Base-by-base conservation (phyloP, 2,888 invertebrate species). In the Standfussiana lucernea region DNA sequence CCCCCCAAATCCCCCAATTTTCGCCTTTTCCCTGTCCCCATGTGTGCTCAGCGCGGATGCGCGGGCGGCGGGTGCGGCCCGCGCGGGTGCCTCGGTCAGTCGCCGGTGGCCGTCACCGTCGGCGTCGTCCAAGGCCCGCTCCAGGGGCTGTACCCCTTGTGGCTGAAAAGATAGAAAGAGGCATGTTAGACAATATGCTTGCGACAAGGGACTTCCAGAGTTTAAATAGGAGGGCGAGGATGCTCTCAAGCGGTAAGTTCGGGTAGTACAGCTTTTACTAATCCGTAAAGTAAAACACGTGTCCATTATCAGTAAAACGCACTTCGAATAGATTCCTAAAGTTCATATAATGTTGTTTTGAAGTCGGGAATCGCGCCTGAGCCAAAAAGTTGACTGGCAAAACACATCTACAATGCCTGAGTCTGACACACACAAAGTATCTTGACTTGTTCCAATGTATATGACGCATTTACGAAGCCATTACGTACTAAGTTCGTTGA, bases 141-240 rank as follows among this genome's bases (percentile, higher is more conserved):
- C 97, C 97, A 97, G 71, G 97, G 97, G 92, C 96, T 97, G 96
- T 97, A 97, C 90, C 96, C 96, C 92, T 97, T 97, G 91, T 97
- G 97, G 90, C 97, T 97, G 97, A 71, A 95, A 95, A 93, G 83
- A 93, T 80, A 87, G 88, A 86, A 88, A 87, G 83, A 50, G 0
- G 1, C 28, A 40, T 6, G 83, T 88, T 85, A 89, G 78, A 66
- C n/a, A 74, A 67, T 18, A 13, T n/a, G 40, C 21, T 75, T 35
- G 18, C n/a, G 18, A 2, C 24, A 45, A 40, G 28, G 56, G 32
- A n/a, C 24, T 32, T 18, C 37, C 1, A 28, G 32, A 10, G 28
- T 28, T 47, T 21, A 1, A 28, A 28, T 28, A 11, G 40, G 2
- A 64, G 28, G 18, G 21, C 35, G 35, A 42, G 35, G 6, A 28